phyloP scores from a whole-genome alignment of 92 coral and sea anemone genomes.

The Plumapathes pennacea region DNA sequence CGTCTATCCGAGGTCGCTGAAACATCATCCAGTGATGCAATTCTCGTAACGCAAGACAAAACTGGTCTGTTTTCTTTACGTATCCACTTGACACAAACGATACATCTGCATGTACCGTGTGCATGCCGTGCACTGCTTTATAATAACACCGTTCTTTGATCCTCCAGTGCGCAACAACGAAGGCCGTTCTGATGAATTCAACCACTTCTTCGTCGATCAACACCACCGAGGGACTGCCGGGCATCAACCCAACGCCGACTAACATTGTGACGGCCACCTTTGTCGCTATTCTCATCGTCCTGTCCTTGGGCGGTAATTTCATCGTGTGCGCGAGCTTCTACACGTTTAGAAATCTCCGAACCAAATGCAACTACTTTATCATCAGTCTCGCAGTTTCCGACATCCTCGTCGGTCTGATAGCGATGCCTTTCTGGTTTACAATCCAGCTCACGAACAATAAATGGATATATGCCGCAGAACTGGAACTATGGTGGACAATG shows the following conservation, averaged over 20 bases:
- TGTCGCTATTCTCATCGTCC: conserved; percentile 65
- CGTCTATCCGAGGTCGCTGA: too few relatives aligned
- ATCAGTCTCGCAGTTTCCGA: conserved; percentile 85
- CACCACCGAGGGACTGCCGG: not conserved
- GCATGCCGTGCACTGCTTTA: too few relatives aligned
- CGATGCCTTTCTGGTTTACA: conserved; percentile 90
- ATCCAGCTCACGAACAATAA: conserved; percentile 49
- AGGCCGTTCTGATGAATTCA: too few relatives aligned
- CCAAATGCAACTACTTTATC: conserved; percentile 88
- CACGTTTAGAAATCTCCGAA: conserved; percentile 83
- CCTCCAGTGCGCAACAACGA: too few relatives aligned
- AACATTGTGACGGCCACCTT: conserved; percentile 61
- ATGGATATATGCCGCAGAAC: conserved; percentile 23
- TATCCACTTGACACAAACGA: too few relatives aligned
- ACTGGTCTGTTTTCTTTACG: too few relatives aligned
- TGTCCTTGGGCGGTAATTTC: conserved; percentile 77
- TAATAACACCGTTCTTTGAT: too few relatives aligned
- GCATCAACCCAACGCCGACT: conserved; percentile 12
- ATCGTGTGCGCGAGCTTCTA: conserved; percentile 85
- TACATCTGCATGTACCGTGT: too few relatives aligned
- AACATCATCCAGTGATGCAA: too few relatives aligned
- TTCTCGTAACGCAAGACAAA: too few relatives aligned
- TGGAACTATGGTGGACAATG: conserved; percentile 69
- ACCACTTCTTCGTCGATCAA: too few relatives aligned
- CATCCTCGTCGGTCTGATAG: conserved; percentile 67